Conservation (phyloP, 2,113 vertebrate species). For the Tachycineta bicolor region DNA sequence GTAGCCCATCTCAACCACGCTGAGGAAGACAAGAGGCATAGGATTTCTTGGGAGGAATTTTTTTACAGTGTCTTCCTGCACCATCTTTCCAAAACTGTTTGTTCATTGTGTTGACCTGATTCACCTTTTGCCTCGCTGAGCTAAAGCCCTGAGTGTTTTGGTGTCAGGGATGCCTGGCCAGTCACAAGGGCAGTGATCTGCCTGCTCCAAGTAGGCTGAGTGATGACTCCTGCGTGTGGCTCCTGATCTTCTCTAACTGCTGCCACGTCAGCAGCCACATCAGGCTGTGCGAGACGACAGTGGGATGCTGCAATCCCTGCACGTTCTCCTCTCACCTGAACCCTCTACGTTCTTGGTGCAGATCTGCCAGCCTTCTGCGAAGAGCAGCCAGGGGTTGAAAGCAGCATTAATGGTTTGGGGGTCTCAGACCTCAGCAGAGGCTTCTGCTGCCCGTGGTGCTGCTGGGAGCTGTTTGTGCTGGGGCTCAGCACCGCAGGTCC, state of each 20-base stretch:
- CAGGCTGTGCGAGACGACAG: background rate
- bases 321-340: slow-evolving; percentile 17
- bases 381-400: slow-evolving; percentile 24
- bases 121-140: background rate
- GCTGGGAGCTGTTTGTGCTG: background rate
- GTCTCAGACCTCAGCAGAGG: background rate
- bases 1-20: background rate
- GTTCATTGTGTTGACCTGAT: background rate
- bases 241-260: slow-evolving; percentile 21
- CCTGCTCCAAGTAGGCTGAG: background rate
- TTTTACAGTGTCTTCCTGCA: background rate
- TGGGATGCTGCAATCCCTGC: slow-evolving; percentile 11
- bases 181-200: background rate
- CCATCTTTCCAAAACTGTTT: background rate
- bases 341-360: background rate
- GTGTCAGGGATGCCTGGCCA: background rate
- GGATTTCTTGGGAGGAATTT: background rate
- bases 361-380: background rate
- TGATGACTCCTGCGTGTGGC: background rate
- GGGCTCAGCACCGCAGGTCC: accelerated
- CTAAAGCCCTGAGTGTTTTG: background rate
- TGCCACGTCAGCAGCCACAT: background rate
- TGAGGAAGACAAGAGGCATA: accelerated
- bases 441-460: background rate
- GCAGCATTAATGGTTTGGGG: background rate